Evolutionary conservation across 1,140 invertebrate genomes (phyloP).

Genomic region (Rhysida immarginata): DNA sequence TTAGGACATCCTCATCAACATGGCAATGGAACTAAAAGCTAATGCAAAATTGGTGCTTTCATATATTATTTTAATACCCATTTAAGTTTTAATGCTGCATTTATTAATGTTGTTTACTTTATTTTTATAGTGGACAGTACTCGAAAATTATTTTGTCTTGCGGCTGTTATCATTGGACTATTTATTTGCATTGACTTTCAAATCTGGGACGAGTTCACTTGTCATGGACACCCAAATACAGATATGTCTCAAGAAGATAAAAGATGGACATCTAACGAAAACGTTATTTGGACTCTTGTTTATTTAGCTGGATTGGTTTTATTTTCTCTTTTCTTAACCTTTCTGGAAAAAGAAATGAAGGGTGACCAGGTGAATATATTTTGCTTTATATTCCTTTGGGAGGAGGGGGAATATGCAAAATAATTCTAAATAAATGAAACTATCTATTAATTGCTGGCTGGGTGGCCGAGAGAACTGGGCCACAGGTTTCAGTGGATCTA

Average conservation of each 20-base stretch:
- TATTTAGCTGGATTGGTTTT: slow-evolving; percentile 2
- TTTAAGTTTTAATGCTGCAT: no score
- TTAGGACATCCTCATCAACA: no score
- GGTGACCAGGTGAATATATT: slow-evolving; percentile 2
- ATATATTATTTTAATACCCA: no score
- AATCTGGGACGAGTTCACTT: slow-evolving; percentile 12
- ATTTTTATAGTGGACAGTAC: slow-evolving; percentile 5
- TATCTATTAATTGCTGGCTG: no score
- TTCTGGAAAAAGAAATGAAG: slow-evolving; percentile 8
- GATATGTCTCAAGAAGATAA: neutral
- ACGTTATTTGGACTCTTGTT: slow-evolving; percentile 9
- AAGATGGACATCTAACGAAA: slow-evolving; percentile 6
- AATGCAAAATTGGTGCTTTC: no score
- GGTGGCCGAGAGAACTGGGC: no score
- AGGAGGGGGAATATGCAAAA: no score
- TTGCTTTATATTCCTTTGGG: no score
- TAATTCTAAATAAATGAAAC: no score
- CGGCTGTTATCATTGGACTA: slow-evolving; percentile 8
- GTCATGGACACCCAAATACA: slow-evolving; percentile 1
- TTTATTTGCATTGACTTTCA: slow-evolving; percentile 11
- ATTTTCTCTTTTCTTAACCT: neutral
- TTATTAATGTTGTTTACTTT: neutral
- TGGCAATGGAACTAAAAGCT: no score
- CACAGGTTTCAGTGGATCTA: no score
- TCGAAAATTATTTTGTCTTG: slow-evolving; percentile 7